Percentiles rank a stretch among this genome's conserved stretches.
Conservation (phyloP, 1,140 invertebrate genomes). For the Anastrepha obliqua region DNA sequence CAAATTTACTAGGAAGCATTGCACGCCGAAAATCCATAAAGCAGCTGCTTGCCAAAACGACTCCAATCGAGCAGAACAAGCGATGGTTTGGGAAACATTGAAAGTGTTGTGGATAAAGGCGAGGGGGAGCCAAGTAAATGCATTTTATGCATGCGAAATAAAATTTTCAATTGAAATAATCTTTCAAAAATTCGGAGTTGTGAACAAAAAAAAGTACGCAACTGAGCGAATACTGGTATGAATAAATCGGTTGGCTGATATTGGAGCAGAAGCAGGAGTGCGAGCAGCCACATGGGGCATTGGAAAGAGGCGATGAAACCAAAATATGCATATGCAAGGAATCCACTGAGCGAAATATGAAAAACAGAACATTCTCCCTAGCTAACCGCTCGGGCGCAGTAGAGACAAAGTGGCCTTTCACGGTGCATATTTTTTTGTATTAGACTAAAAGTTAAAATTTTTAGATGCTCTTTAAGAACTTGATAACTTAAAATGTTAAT, state of each 20-base stretch:
- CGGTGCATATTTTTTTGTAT: no score
- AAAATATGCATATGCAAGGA: no score
- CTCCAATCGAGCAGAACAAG: neutral
- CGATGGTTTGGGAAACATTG: neutral
- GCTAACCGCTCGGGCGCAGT: no score
- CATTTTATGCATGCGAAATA: neutral
- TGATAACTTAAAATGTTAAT: no score
- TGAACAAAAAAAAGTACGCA: neutral
- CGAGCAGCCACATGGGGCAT: no score
- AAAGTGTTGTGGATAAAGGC: neutral
- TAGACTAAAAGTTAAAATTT: no score
- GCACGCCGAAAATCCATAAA: constrained; percentile 1
- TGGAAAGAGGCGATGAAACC: no score
- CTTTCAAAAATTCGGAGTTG: neutral
- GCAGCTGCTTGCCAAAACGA: neutral
- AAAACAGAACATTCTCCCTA: no score
- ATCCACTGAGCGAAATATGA: no score
- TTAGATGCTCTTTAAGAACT: no score
- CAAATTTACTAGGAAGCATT: neutral
- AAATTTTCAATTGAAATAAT: constrained; percentile 22
- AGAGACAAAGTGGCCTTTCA: no score
- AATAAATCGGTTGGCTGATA: neutral
- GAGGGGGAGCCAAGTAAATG: neutral
- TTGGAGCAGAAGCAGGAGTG: no score
- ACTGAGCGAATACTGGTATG: neutral